Percentiles rank a stretch among this genome's conserved stretches.
These are phyloP conservation scores for Chorisops tibialis DNA, from an alignment of 2,888 invertebrate species.

Conservation along the genomic window DNA sequence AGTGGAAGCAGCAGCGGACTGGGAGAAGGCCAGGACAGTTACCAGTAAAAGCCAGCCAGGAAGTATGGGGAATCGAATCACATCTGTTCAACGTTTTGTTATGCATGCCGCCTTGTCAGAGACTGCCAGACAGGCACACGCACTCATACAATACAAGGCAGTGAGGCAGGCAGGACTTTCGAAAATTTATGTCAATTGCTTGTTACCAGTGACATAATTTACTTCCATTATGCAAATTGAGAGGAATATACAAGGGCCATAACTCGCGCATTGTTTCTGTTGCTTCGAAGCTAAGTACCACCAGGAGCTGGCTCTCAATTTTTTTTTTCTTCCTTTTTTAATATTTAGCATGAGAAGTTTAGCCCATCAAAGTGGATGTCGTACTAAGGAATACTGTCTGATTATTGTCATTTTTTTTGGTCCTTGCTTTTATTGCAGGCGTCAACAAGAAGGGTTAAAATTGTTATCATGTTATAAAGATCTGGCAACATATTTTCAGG, in stretches of 20 bases:
- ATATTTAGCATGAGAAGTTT: neutral
- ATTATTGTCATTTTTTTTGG: too few species aligned
- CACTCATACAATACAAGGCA: neutral
- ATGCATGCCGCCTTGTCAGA: neutral
- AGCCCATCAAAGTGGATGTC: neutral
- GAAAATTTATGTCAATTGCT: slow-evolving; percentile 34
- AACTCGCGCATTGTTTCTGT: slow-evolving; percentile 33
- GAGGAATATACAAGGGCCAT: slow-evolving; percentile 31
- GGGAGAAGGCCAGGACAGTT: too few species aligned
- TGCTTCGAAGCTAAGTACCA: slow-evolving; percentile 13
- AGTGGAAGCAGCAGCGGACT: too few species aligned
- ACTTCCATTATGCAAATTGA: slow-evolving; percentile 34
- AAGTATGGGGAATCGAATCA: neutral
- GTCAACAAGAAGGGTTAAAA: too few species aligned
- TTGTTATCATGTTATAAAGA: too few species aligned
- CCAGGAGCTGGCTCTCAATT: slow-evolving; percentile 2
- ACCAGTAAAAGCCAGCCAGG: too few species aligned
- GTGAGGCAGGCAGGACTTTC: slow-evolving; percentile 7
- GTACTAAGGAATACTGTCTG: neutral
- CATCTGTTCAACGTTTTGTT: slow-evolving; percentile 15
- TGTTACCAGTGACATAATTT: slow-evolving; percentile 35
- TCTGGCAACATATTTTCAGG: too few species aligned
- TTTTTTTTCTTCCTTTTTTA: too few species aligned
- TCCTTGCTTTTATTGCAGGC: too few species aligned
- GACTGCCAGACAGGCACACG: neutral